Percentiles rank a stretch among this genome's conserved stretches.
Conservation (phyloP, 2,113 vertebrate species). For the Pomatorhinus ruficollis region DNA sequence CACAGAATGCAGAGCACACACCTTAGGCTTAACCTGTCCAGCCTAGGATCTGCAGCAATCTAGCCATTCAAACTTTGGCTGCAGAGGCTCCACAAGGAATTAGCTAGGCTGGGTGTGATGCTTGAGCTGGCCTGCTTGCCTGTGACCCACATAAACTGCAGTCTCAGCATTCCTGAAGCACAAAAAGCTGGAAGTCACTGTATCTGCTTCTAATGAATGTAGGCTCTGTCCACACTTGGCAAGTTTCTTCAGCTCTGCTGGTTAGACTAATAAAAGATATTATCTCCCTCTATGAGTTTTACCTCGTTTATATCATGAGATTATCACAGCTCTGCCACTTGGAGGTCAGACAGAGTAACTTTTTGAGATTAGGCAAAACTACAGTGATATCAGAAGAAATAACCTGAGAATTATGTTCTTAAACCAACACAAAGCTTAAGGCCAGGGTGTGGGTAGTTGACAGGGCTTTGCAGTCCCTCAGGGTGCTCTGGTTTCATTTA, state of each 20-base stretch:
- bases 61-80: not conserved
- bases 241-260: not conserved
- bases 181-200: not conserved
- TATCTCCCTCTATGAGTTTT: not conserved
- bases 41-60: not conserved
- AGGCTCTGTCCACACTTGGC: conserved; percentile 17
- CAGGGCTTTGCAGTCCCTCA: not conserved
- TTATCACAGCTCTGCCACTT: not conserved
- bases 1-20: not conserved
- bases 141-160: conserved; percentile 7
- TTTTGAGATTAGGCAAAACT: not conserved
- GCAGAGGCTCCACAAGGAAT: not conserved
- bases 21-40: not conserved
- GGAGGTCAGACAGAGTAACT: not conserved
- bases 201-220: conserved; percentile 31
- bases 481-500: not conserved
- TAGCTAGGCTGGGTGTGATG: not conserved
- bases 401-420: not conserved
- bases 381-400: not conserved
- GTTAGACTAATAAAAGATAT: conserved; percentile 17
- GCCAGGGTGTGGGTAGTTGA: not conserved
- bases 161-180: conserved; percentile 18
- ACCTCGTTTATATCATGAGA: not conserved
- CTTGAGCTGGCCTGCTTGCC: not conserved
- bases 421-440: not conserved